Evolutionary conservation across 2,113 vertebrate species (phyloP).

Genomic region (Brienomyrus brachyistius): DNA sequence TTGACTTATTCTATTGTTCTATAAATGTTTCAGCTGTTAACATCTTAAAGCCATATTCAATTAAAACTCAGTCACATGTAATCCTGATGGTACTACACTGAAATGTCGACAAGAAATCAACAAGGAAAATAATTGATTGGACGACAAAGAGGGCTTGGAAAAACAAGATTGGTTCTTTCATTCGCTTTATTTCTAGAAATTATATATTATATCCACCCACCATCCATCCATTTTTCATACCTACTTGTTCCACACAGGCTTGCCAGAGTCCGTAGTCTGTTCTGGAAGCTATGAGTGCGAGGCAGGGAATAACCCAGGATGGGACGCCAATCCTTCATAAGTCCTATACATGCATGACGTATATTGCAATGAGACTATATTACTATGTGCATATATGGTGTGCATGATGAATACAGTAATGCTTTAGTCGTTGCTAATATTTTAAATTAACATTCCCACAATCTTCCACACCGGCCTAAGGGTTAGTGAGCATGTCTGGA

Average conservation of each 20-base stretch:
- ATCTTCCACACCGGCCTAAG: not conserved
- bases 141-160: not conserved
- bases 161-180: not conserved
- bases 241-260: no score
- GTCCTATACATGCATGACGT: not conserved
- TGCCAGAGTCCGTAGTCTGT: not conserved
- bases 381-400: not conserved
- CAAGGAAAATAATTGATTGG: not conserved
- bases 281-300: not conserved
- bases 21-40: not conserved
- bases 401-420: not conserved
- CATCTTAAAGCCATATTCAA: not conserved
- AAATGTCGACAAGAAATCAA: not conserved
- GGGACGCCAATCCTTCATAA: not conserved
- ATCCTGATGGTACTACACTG: not conserved
- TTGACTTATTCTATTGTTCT: not conserved
- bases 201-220: not conserved
- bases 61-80: not conserved
- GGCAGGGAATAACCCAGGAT: not conserved
- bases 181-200: not conserved
- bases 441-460: not conserved
- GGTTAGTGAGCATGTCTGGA: not conserved
- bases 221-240: no score
- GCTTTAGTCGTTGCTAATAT: not conserved
- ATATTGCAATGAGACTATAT: not conserved